Evolutionary conservation across 2,797 vertebrate genomes (phyloP), one percentile per base, ranked within the genome.

Genomic region (Xenopus petersii): DNA sequence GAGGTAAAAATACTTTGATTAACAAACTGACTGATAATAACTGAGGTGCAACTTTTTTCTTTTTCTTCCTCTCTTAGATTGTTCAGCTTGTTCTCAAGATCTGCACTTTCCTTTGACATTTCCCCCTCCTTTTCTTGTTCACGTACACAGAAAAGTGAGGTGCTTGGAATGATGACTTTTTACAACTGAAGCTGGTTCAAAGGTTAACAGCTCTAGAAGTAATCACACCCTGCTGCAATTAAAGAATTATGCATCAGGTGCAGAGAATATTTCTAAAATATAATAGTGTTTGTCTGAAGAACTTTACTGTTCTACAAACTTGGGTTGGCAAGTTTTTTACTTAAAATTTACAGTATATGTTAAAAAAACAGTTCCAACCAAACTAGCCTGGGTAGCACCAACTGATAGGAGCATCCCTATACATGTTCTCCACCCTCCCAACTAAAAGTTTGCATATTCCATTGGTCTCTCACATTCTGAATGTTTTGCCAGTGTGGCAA

Each of bases 1-100:
- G 94, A 89, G 88, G 94, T 92, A 87, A 98, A 98, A 85, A 98
- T 96, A 90, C 94, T 96, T 83, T 83, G 88, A 81, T 90, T 98
- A 92, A 95, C 77, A 16, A 92, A 82, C 71, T 92, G 91, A 46
- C 84, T 87, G n/a, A 91, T 81, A 33, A 84, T 82, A 73, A 86
- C 74, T 15, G 89, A 84, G 17, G 83, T 82, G 75, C 80, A 79
- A 80, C 77, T 88, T 49, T 69, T 63, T 36, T 78, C 75, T 82
- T 86, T 87, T 62, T 83, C 87, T 83, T 89, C 84, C 69, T 91
- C 90, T 77, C 86, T 91, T 51, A 82, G 86, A 79, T 84, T 84
- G 58, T 87, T 93, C 79, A 84, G 86, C 71, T 83, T 85, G 8
- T 83, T 90, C 47, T 90, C 86, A 75, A 81, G 56, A 79, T 79